Evolutionary conservation across 2,888 invertebrate species (phyloP), one percentile per base, ranked within the genome.

Genomic region (Chromoteleia sp.): DNA sequence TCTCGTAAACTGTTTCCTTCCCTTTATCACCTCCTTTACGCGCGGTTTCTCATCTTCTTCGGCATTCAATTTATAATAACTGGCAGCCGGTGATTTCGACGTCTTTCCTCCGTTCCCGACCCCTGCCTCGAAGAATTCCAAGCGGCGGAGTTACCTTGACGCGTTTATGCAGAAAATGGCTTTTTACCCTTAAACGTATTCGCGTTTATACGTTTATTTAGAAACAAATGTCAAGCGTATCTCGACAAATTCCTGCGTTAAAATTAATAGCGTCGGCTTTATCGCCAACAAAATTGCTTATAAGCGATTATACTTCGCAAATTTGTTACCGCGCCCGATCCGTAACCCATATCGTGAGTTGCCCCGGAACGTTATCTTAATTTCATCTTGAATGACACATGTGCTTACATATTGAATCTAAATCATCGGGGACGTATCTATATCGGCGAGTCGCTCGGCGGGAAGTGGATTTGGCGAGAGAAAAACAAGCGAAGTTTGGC

Each of bases 101-200:
- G 65, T 79, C 81, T 77, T 74, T 70, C 70, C 71, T 45, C 36
- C 52, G 36, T 29, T 17, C 36, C 25, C 65, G 30, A 58, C 43
- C 54, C 75, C 74, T 58, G 7, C 71, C 71, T 54, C 79, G 33
- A 75, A 76, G 85, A 85, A 85, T 86, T 82, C 67, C 33, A 45
- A 65, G 54, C 63, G 77, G 54, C 65, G 61, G 52, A 81, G 78
- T 54, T 73, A 83, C 75, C 82, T 83, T 83, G 75, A 84, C 81
- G 85, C 88, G 84, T 80, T 87, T 88, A 85, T 85, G 88, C 88
- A 87, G 88, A 89, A 89, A 89, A 89, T 89, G 85, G 84, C 82
- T 85, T 88, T 75, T 83, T 80, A 82, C 82, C 82, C 82, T 82
- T 79, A 63, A 80, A 41, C 25, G 75, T 76, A 54, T 54, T 39